Conservation (phyloP, 2,113 vertebrate genomes). For the Azemiops feae region DNA sequence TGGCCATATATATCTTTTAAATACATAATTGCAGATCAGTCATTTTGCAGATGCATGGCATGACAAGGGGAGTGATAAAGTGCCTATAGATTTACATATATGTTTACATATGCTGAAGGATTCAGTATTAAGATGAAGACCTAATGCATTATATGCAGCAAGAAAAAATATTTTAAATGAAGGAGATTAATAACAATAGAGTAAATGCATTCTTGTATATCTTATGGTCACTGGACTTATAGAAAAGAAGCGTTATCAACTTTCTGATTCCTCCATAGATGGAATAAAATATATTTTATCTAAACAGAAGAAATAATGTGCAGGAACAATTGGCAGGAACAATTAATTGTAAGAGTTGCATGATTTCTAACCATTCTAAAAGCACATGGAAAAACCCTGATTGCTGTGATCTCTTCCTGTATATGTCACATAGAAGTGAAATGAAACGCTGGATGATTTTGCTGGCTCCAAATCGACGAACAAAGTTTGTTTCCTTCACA, state of each 20-base stretch:
- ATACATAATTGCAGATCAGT: neutral
- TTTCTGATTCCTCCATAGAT: neutral
- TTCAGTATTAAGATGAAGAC: neutral
- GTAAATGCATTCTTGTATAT: neutral
- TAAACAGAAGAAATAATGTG: neutral
- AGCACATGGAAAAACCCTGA: neutral
- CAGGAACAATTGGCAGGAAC: neutral
- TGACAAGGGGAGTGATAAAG: neutral
- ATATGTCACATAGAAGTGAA: conserved; percentile 81
- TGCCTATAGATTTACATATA: neutral
- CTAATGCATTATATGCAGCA: neutral
- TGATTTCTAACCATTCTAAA: neutral
- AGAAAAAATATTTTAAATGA: neutral
- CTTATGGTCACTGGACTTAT: neutral
- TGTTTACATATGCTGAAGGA: neutral
- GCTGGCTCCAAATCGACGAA: conserved; percentile 88
- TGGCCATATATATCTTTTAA: neutral
- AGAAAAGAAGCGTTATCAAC: neutral
- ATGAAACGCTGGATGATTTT: conserved; percentile 96
- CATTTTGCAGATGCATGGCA: neutral
- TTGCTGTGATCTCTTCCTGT: neutral
- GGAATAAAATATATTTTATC: too few relatives aligned
- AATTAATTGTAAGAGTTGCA: neutral
- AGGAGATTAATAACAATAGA: neutral
- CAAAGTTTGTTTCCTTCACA: conserved; percentile 89